phyloP scores from a whole-genome alignment of 2,113 vertebrate genomes.

The Sprattus sprattus region DNA sequence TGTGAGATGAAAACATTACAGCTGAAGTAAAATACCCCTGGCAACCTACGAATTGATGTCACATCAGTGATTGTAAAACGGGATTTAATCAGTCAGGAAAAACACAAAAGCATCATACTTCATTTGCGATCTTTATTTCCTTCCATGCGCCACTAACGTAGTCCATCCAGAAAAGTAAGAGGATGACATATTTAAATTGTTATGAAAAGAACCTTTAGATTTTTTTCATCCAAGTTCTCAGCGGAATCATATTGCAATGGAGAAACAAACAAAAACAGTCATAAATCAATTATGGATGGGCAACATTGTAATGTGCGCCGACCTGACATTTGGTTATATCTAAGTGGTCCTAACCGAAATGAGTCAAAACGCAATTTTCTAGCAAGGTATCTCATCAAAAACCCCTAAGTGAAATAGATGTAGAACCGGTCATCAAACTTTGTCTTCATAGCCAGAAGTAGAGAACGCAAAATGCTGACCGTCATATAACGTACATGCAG shows the following conservation, averaged over 20 bases:
- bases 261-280: neutral
- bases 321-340: neutral
- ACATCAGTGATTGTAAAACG: neutral
- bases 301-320: neutral
- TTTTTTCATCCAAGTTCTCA: neutral
- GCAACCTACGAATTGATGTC: neutral
- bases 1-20: neutral
- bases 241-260: neutral
- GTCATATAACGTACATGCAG: neutral
- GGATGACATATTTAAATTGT: neutral
- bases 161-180: neutral
- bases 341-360: neutral
- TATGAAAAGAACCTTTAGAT: too few relatives aligned
- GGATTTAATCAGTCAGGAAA: neutral
- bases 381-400: neutral
- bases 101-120: conserved; percentile 3
- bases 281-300: neutral
- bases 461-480: neutral
- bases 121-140: conserved; percentile 8
- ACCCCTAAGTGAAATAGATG: neutral
- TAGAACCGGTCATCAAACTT: neutral
- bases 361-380: neutral
- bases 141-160: neutral
- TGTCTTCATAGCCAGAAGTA: neutral
- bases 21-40: neutral